Conservation (phyloP, 64 coral and sea anemone genomes). For the Stylophora pistillata region DNA sequence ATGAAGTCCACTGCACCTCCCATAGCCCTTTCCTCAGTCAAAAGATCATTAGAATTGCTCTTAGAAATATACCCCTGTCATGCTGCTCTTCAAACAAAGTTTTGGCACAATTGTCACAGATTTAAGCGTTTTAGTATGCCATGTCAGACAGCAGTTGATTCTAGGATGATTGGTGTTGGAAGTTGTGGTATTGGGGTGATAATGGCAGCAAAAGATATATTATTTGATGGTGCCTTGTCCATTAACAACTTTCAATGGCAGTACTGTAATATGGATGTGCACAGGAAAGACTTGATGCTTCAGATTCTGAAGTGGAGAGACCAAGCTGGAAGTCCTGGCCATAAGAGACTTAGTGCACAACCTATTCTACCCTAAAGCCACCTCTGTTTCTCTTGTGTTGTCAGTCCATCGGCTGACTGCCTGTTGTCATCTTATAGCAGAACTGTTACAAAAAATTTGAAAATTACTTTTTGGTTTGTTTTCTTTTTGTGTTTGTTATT, state of each 20-base stretch:
- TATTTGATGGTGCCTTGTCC: not conserved
- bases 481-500: not conserved
- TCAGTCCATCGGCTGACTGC: slow-evolving; percentile 3
- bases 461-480: not conserved
- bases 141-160: slow-evolving; percentile 20
- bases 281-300: slow-evolving; percentile 35
- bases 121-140: slow-evolving; percentile 62
- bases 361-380: not conserved
- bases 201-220: slow-evolving; percentile 44
- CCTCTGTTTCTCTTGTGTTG: slow-evolving; percentile 26
- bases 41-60: slow-evolving; percentile 53
- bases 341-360: not conserved
- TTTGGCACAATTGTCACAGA: not conserved
- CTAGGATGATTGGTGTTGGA: slow-evolving; percentile 47
- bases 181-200: slow-evolving; percentile 63
- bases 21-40: slow-evolving; percentile 12
- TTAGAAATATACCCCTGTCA: not conserved
- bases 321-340: not conserved
- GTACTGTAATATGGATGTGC: slow-evolving; percentile 13
- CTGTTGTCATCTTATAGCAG: slow-evolving; percentile 41
- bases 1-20: not conserved
- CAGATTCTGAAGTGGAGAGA: slow-evolving; percentile 59
- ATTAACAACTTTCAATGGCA: slow-evolving; percentile 37
- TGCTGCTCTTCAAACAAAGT: slow-evolving; percentile 7
- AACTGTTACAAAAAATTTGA: not conserved